phyloP scores from a whole-genome alignment of 1,140 invertebrate species.

The Chlorops oryzae region DNA sequence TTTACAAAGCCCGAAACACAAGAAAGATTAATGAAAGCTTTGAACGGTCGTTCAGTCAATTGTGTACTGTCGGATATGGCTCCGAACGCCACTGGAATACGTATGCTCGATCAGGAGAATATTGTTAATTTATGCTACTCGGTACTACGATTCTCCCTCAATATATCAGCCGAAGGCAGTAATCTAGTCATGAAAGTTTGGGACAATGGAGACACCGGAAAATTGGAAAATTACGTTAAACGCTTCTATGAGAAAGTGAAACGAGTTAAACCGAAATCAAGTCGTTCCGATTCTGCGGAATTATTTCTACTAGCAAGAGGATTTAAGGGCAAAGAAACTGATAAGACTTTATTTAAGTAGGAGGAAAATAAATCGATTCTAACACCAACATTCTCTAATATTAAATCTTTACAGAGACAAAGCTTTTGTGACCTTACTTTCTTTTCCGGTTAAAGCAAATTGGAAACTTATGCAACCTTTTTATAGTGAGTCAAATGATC shows the following conservation, averaged over 20 bases:
- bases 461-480: neutral
- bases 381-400: neutral
- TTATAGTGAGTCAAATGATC: slow-evolving; percentile 66
- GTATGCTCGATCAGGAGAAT: slow-evolving; percentile 72
- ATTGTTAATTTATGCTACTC: slow-evolving; percentile 70
- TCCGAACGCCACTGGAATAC: slow-evolving; percentile 79
- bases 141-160: slow-evolving; percentile 71
- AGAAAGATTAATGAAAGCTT: slow-evolving; percentile 53
- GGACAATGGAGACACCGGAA: slow-evolving; percentile 65
- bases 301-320: slow-evolving; percentile 70
- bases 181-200: slow-evolving; percentile 79
- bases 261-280: slow-evolving; percentile 76
- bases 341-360: too few relatives aligned
- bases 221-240: slow-evolving; percentile 63
- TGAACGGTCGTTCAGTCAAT: slow-evolving; percentile 63
- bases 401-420: neutral
- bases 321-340: slow-evolving; percentile 57
- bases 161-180: slow-evolving; percentile 58
- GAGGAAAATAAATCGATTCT: too few relatives aligned
- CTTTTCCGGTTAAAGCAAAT: neutral
- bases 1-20: slow-evolving; percentile 67
- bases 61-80: slow-evolving; percentile 94
- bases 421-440: neutral
- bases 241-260: slow-evolving; percentile 73
- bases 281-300: slow-evolving; percentile 83